Base-by-base conservation (phyloP, 2,113 vertebrate genomes). In the Pterocles gutturalis region DNA sequence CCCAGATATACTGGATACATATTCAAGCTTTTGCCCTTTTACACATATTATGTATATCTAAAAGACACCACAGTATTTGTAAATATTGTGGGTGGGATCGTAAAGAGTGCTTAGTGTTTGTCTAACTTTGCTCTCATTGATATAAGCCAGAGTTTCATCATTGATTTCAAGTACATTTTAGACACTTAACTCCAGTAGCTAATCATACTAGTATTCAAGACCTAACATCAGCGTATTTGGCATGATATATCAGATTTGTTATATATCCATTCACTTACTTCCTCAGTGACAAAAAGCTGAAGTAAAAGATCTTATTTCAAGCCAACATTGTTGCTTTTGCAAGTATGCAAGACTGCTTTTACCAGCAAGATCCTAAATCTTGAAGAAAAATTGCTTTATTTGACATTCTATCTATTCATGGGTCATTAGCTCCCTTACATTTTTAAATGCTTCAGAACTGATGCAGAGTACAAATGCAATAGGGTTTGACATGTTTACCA, bases 401-500 rank as follows among this genome's bases (percentile, higher is more conserved):
- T 94, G 95, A 90, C 81, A 82, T 69, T 61, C n/a, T 83, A 81
- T 66, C 65, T 66, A 76, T 67, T 55, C 45, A 62, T 72, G 83
- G 90, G 82, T 96, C 71, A 95, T 79, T 90, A 87, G 80, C 84
- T 76, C 87, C 66, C 66, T 80, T 96, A 94, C 46, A 0, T 88
- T 96, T 89, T 93, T 92, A 87, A 89, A 87, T 24, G 55, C 94
- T 54, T 91, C 64, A 94, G 88, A 97, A 87, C 34, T 62, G 29
- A 89, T 62, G 78, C 57, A 64, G 61, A 90, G 46, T 11, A 86
- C 66, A 91, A 88, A 87, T 9, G 72, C 58, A 86, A 77, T 77
- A 31, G 96, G 90, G 87, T 91, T 98, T 94, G 87, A 96, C 95
- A 8, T 83, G 91, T 91, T 97, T 91, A 80, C 79, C 60, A 91